Evolutionary conservation across 2,113 vertebrate species (phyloP), one percentile per base, ranked within the genome.

Genomic region (Catharus bicknelli): DNA sequence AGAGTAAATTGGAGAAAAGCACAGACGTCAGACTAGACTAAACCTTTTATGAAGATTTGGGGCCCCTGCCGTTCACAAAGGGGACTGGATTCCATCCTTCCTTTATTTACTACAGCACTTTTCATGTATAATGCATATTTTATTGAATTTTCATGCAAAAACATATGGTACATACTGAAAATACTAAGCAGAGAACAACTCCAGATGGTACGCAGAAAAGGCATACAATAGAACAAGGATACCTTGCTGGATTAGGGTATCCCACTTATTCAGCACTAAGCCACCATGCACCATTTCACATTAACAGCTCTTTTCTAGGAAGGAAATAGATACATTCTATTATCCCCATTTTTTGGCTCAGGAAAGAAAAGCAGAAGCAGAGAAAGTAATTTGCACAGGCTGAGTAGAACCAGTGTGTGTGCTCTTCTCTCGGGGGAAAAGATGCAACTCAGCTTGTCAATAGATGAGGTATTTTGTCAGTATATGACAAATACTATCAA

Each of bases 91-190:
- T 94, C 79, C 63, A 83, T 64, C 93, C 57, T 81, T 74, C 70
- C 89, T 94, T 94, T 93, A 96, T 95, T 96, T 95, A 87, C 88
- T 93, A 90, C 87, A 95, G 91, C 95, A 95, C 79, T 94, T 95
- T 94, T 94, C 93, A 94, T 94, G 93, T 91, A 96, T 95, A 94
- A 94, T 95, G 91, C 95, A 93, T 95, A 94, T 93, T 95, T 94
- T 94, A 94, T 95, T 94, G 95, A 94, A 96, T 95, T 96, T 95
- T 96, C 94, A 96, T 96, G 95, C 90, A 94, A 95, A 96, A 96
- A 95, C 94, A 96, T 96, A 96, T 96, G 96, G 95, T 93, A 93
- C 91, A 88, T 93, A 93, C 93, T 86, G 95, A 85, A 96, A 95
- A 96, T 94, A 95, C 93, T 91, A 95, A 95, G 96, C 91, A 95